These are phyloP conservation scores for Melanargia galathea DNA, from an alignment of 2,888 invertebrate species.

Conservation along the genomic window DNA sequence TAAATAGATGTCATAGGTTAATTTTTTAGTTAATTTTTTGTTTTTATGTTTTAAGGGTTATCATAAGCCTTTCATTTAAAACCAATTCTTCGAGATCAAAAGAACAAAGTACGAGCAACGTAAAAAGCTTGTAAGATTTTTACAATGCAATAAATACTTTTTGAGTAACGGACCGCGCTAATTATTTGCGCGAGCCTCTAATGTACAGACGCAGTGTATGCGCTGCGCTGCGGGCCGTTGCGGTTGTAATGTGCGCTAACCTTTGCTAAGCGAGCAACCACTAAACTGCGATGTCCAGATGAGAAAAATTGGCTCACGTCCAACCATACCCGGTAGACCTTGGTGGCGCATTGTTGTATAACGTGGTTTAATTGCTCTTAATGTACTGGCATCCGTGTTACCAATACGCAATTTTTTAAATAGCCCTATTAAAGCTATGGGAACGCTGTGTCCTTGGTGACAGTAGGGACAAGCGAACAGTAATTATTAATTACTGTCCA, in stretches of 20 bases:
- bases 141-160: too few relatives aligned
- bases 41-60: too few relatives aligned
- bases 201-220: too few relatives aligned
- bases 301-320: slow-evolving; percentile 57
- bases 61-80: too few relatives aligned
- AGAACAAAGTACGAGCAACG: too few relatives aligned
- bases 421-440: slow-evolving; percentile 32
- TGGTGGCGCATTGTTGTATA: slow-evolving; percentile 53
- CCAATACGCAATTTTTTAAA: slow-evolving; percentile 38
- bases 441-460: slow-evolving; percentile 24
- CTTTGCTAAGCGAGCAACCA: slow-evolving; percentile 40
- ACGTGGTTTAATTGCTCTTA: slow-evolving; percentile 45
- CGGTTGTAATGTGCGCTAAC: neutral
- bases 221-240: too few relatives aligned
- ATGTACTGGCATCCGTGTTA: slow-evolving; percentile 40
- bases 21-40: too few relatives aligned
- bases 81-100: too few relatives aligned
- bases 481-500: neutral
- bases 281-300: slow-evolving; percentile 56
- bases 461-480: neutral
- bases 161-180: too few relatives aligned
- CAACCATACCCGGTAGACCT: slow-evolving; percentile 59
- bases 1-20: too few relatives aligned
- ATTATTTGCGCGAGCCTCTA: too few relatives aligned
- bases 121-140: too few relatives aligned